A percentile compares a stretch with the other conserved stretches of the same genome.
Evolutionary conservation across 2,888 invertebrate genomes (phyloP).

Genomic region (Xanthia togata): DNA sequence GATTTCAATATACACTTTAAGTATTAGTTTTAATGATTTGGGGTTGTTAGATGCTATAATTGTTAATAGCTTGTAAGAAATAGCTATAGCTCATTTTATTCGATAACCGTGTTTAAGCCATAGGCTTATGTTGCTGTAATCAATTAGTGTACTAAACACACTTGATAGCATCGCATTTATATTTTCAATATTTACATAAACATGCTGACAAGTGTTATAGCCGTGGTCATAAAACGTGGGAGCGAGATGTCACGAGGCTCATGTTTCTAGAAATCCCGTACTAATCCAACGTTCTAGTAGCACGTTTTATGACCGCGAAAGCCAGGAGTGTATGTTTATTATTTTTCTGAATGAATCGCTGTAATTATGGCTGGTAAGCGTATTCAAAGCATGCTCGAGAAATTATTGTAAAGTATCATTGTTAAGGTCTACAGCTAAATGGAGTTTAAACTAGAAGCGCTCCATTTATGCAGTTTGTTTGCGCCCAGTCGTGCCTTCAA

Average conservation of each 20-base stretch:
- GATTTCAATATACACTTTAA: constrained; percentile 19
- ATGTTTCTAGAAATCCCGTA: background rate
- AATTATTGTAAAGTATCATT: background rate
- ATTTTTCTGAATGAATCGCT: background rate
- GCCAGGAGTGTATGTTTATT: background rate
- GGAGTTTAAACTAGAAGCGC: constrained; percentile 15
- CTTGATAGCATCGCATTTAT: constrained; percentile 19
- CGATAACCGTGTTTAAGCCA: background rate
- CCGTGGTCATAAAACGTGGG: background rate
- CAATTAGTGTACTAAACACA: background rate
- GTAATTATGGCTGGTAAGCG: background rate
- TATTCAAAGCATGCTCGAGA: background rate
- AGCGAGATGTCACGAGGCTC: background rate
- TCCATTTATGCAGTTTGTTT: constrained; percentile 8
- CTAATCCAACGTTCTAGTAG: background rate
- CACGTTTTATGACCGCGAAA: background rate
- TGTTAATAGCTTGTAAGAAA: constrained; percentile 4
- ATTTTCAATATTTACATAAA: background rate
- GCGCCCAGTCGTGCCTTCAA: background rate
- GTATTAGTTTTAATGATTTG: constrained; percentile 9
- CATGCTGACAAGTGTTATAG: background rate
- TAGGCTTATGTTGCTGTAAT: background rate
- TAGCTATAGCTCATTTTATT: background rate
- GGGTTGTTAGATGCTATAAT: constrained; percentile 29
- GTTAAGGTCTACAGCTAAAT: background rate